Evolutionary conservation across 2,888 invertebrate genomes (phyloP).

Genomic region (Macropis europaea): DNA sequence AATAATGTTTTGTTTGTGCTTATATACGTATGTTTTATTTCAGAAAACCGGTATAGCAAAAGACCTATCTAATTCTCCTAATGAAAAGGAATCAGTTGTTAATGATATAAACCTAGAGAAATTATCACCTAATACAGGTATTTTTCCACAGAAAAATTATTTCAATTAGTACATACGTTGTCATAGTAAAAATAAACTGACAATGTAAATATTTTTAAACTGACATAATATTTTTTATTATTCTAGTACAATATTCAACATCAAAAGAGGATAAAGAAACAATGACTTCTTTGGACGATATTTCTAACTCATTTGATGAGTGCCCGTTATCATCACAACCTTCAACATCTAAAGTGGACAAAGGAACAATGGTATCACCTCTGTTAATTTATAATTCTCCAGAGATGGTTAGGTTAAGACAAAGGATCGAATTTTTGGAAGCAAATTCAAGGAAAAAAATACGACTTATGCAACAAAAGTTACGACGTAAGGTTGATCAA

Average conservation of each 20-base stretch:
- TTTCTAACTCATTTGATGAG: neutral
- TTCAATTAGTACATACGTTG: neutral
- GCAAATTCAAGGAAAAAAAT: no score
- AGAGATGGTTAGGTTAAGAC: neutral
- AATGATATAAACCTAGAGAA: neutral
- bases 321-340: neutral
- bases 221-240: no score
- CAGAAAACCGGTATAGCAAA: no score
- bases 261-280: no score
- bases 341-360: no score
- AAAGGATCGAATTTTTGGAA: neutral
- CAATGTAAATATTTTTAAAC: neutral
- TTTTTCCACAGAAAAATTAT: neutral
- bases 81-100: neutral
- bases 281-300: neutral
- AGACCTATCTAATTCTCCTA: no score
- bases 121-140: slow-evolving; percentile 1
- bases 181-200: neutral
- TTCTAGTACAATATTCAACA: no score
- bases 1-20: neutral
- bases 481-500: no score
- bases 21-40: neutral
- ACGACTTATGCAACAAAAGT: no score
- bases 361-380: neutral
- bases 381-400: no score